Conservation (phyloP, 2,797 vertebrate genomes). For the Tapera naevia region DNA sequence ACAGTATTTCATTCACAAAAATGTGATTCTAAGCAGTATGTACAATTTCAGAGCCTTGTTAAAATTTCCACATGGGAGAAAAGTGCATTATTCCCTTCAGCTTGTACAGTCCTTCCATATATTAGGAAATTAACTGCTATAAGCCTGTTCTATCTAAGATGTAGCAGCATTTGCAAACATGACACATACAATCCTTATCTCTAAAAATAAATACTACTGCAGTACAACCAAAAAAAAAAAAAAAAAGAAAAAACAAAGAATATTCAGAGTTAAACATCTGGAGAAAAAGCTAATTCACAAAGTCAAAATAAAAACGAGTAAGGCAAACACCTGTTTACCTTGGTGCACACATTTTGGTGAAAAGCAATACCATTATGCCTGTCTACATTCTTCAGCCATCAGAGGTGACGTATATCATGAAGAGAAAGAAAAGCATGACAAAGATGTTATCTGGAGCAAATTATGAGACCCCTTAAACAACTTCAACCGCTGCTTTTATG, state of each 20-base stretch:
- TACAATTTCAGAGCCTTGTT: constrained; percentile 73
- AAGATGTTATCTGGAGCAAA: constrained; percentile 78
- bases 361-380: constrained; percentile 82
- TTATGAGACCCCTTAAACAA: constrained; percentile 62
- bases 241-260: constrained; percentile 46
- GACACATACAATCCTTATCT: constrained; percentile 77
- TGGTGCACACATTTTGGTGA: constrained; percentile 78
- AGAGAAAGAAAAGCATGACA: constrained; percentile 77
- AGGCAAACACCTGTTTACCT: constrained; percentile 80
- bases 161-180: constrained; percentile 78
- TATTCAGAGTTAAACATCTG: constrained; percentile 71
- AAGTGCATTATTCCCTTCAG: constrained; percentile 77
- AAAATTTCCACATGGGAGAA: constrained; percentile 68
- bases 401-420: constrained; percentile 80
- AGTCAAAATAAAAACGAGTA: constrained; percentile 75
- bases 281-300: constrained; percentile 75
- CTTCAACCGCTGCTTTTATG: constrained; percentile 63
- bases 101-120: constrained; percentile 78
- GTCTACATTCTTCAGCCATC: constrained; percentile 96
- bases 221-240: constrained; percentile 67
- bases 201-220: constrained; percentile 85
- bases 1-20: constrained; percentile 59
- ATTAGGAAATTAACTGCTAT: constrained; percentile 74
- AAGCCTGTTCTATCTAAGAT: constrained; percentile 69
- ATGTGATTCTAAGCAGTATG: constrained; percentile 62